These are phyloP conservation scores for Tenebrio molitor DNA, from an alignment of 1,140 invertebrate species.

Conservation along the genomic window DNA sequence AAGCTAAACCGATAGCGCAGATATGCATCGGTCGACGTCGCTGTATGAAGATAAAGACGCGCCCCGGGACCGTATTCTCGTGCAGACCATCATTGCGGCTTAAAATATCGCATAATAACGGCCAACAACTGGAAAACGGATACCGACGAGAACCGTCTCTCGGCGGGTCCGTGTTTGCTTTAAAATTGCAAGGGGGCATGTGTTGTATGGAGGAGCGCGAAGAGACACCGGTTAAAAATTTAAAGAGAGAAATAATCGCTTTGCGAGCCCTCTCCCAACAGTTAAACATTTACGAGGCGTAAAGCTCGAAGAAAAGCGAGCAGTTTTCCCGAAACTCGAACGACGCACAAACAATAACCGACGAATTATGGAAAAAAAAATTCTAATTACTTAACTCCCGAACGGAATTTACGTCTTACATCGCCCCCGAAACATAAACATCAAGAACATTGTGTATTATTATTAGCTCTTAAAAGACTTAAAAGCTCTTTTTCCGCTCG, in stretches of 20 bases:
- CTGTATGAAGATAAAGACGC: conserved; percentile 44
- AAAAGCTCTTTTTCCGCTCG: conserved; percentile 9
- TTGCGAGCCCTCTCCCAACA: conserved; percentile 2
- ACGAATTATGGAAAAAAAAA: conserved; percentile 25
- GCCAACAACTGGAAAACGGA: not conserved
- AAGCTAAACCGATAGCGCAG: conserved; percentile 51
- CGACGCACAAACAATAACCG: conserved; percentile 23
- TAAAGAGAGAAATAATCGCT: conserved; percentile 28
- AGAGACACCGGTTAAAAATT: conserved; percentile 25
- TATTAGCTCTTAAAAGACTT: conserved; percentile 38
- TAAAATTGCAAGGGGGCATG: conserved; percentile 22
- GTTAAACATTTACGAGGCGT: conserved; percentile 32
- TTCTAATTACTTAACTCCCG: conserved; percentile 32
- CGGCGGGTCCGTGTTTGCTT: conserved; percentile 25
- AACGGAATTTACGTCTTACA: conserved; percentile 20
- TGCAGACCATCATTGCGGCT: conserved; percentile 39
- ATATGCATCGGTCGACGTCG: conserved; percentile 45
- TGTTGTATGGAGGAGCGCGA: not conserved
- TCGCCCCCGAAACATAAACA: conserved; percentile 26
- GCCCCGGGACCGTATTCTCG: conserved; percentile 25
- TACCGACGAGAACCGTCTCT: not conserved
- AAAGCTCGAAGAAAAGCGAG: conserved; percentile 32
- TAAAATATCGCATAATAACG: conserved; percentile 31
- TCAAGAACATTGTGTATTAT: conserved; percentile 40
- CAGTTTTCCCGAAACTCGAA: conserved; percentile 5